Conservation (phyloP, 2,113 vertebrate genomes). For the Bufo bufo region DNA sequence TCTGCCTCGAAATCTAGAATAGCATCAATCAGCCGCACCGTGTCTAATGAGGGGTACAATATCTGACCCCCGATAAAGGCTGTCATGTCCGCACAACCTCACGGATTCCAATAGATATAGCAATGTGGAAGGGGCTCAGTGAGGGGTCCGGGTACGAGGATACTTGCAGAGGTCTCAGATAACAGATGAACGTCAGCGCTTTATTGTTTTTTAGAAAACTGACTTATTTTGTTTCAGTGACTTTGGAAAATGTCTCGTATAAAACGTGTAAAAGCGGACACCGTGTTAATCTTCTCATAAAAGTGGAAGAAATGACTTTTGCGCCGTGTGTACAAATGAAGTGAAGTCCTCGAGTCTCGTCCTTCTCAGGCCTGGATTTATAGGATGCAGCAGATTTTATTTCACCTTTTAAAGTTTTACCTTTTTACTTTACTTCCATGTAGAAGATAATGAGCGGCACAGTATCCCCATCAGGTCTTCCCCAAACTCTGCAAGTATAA, state of each 20-base stretch:
- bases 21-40: no score
- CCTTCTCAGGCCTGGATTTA: not conserved
- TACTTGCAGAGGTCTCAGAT: not conserved
- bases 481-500: not conserved
- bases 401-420: not conserved
- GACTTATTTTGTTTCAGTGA: not conserved
- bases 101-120: no score
- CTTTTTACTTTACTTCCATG: not conserved
- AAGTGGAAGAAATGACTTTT: not conserved
- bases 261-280: not conserved
- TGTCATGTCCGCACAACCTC: no score
- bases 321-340: not conserved
- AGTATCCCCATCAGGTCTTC: not conserved
- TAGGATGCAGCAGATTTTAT: not conserved
- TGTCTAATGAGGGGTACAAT: no score
- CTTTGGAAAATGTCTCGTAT: not conserved
- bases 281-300: not conserved
- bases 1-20: no score
- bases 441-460: not conserved
- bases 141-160: not conserved
- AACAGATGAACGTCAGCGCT: not conserved
- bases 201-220: not conserved
- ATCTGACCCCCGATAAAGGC: no score
- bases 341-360: not conserved
- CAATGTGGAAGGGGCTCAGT: no score